These are phyloP conservation scores for Sander lucioperca DNA, from an alignment of 2,113 vertebrate species.

Conservation along the genomic window DNA sequence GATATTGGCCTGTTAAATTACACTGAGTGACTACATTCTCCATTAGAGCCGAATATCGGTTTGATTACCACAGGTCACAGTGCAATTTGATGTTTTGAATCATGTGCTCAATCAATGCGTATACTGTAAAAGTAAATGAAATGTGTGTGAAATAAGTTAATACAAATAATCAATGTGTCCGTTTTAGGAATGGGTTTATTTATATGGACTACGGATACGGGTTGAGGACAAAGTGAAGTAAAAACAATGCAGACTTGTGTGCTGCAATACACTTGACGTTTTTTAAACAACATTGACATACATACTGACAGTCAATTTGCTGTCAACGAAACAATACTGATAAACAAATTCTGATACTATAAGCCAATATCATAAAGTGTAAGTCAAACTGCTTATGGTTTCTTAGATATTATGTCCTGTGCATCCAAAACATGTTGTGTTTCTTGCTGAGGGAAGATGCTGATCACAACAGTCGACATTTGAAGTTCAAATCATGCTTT, in stretches of 20 bases:
- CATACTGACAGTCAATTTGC: no score
- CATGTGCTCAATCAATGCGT: neutral
- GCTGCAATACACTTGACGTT: neutral
- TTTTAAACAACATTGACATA: neutral
- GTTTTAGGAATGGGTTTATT: neutral
- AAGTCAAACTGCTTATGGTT: constrained; percentile 1
- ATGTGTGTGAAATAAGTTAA: constrained; percentile 1
- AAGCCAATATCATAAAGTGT: neutral
- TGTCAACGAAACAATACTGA: neutral
- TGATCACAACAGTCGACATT: neutral
- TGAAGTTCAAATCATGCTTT: neutral
- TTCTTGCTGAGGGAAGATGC: neutral
- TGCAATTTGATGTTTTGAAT: constrained; percentile 11
- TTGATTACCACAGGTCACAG: constrained; percentile 20
- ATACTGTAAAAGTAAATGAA: neutral
- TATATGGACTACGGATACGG: neutral
- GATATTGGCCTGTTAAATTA: constrained; percentile 35
- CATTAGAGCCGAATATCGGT: constrained; percentile 15
- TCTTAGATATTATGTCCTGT: no score
- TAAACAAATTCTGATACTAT: neutral
- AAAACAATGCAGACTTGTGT: neutral
- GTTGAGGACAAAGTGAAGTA: neutral
- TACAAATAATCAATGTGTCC: neutral
- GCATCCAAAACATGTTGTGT: no score
- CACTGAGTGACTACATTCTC: constrained; percentile 8